Evolutionary conservation across 2,888 invertebrate genomes (phyloP).

Genomic region (Hanleya hanleyi): DNA sequence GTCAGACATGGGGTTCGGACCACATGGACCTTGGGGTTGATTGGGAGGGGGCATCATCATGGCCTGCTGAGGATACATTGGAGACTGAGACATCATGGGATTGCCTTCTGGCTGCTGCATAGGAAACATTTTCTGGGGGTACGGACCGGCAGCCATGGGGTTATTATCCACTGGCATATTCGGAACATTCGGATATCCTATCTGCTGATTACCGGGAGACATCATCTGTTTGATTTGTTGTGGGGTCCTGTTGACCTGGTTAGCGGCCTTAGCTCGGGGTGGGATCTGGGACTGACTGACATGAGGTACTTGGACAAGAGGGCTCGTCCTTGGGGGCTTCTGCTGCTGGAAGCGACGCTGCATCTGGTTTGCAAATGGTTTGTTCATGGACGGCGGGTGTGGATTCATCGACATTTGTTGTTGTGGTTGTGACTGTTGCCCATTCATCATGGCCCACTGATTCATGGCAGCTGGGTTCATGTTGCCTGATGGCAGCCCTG

Average conservation of each 20-base stretch:
- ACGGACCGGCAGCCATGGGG: not conserved
- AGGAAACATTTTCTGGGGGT: constrained; percentile 28
- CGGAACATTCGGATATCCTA: too few relatives aligned
- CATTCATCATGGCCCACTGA: constrained; percentile 1
- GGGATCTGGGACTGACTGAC: constrained; percentile 71
- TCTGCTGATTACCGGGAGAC: not conserved
- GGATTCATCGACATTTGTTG: constrained; percentile 17
- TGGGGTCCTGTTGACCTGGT: constrained; percentile 19
- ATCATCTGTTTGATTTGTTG: not conserved
- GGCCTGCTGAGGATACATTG: constrained; percentile 43
- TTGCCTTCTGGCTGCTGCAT: constrained; percentile 19
- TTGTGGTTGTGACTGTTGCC: constrained; percentile 3
- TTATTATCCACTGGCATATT: constrained; percentile 13
- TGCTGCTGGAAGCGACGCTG: constrained; percentile 2
- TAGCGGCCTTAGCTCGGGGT: constrained; percentile 60
- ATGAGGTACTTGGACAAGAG: constrained; percentile 71
- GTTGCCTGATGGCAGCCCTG: not conserved
- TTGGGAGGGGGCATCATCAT: constrained; percentile 37
- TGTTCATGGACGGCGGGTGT: constrained; percentile 16
- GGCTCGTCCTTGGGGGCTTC: constrained; percentile 57
- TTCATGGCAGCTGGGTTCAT: constrained; percentile 11
- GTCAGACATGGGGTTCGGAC: constrained; percentile 35
- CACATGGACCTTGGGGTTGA: constrained; percentile 35
- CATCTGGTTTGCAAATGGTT: not conserved
- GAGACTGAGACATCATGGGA: constrained; percentile 35